Percentiles rank a stretch among this genome's conserved stretches.
These are phyloP conservation scores for Zaprionus taronus DNA, from an alignment of 1,140 invertebrate genomes.

Conservation along the genomic window DNA sequence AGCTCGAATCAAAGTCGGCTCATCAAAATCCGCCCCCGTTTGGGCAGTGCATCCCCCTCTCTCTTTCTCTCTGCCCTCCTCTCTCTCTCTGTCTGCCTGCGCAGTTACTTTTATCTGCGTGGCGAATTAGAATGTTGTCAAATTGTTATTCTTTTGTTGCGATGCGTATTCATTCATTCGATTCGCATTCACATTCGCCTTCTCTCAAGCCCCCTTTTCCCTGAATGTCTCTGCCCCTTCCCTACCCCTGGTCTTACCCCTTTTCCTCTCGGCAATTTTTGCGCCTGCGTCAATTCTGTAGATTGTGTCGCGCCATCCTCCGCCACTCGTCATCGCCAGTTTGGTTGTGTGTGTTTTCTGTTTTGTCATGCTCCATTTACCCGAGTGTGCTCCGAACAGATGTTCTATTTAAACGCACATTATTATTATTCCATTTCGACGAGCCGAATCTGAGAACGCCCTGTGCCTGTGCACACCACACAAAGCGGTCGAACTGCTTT, in stretches of 20 bases:
- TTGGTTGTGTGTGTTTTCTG: slow-evolving; percentile 77
- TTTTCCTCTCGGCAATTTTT: slow-evolving; percentile 35
- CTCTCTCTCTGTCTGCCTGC: slow-evolving; percentile 6
- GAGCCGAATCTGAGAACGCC: slow-evolving; percentile 63
- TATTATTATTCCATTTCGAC: slow-evolving; percentile 83
- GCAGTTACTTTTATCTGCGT: slow-evolving; percentile 82
- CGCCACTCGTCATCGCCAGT: not conserved
- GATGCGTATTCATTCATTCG: slow-evolving; percentile 82
- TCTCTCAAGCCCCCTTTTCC: slow-evolving; percentile 6
- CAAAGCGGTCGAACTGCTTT: slow-evolving; percentile 26
- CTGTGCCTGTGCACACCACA: slow-evolving; percentile 53
- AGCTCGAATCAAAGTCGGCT: slow-evolving; percentile 64
- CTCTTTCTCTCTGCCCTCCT: not conserved
- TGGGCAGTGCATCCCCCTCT: not conserved
- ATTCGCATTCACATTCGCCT: slow-evolving; percentile 65
- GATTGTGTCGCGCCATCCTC: slow-evolving; percentile 38
- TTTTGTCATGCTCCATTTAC: slow-evolving; percentile 85
- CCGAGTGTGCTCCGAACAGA: slow-evolving; percentile 84
- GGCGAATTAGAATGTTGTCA: slow-evolving; percentile 84
- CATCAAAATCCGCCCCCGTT: slow-evolving; percentile 36
- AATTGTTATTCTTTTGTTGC: slow-evolving; percentile 84
- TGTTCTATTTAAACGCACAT: slow-evolving; percentile 84
- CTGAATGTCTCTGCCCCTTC: not conserved
- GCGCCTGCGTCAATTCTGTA: slow-evolving; percentile 50
- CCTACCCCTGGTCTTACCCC: slow-evolving; percentile 43